phyloP scores from a whole-genome alignment of 2,113 vertebrate species.

The Pontoporia blainvillei region DNA sequence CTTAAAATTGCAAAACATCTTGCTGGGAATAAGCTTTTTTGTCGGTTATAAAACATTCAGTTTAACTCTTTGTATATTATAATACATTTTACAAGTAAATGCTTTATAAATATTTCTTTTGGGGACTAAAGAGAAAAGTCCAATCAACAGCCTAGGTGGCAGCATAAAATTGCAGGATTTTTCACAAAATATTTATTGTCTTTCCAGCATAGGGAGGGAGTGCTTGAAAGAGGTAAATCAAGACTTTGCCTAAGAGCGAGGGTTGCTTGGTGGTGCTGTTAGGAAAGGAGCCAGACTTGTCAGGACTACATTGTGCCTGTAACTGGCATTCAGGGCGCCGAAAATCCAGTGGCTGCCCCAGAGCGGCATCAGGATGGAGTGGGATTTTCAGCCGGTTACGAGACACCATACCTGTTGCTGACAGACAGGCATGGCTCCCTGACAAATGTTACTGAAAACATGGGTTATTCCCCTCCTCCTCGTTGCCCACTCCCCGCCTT shows the following conservation, averaged over 20 bases:
- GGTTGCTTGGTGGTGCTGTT: not conserved
- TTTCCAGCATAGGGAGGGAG: not conserved
- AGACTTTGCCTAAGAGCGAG: not conserved
- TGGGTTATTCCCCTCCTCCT: slow-evolving; percentile 75
- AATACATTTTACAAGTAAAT: not conserved
- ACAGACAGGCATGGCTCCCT: slow-evolving; percentile 13
- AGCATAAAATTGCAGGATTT: not conserved
- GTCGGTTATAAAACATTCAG: not conserved
- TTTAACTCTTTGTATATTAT: not conserved
- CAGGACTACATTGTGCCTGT: not conserved
- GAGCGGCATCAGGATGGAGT: not conserved
- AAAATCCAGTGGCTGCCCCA: not conserved
- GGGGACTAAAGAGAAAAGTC: not conserved
- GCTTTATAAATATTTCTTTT: not conserved
- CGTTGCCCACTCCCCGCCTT: slow-evolving; percentile 68
- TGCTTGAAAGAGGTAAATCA: not conserved
- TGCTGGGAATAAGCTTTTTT: not conserved
- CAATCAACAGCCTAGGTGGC: not conserved
- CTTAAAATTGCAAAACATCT: not conserved
- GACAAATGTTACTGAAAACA: slow-evolving; percentile 45
- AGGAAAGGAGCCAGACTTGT: not conserved
- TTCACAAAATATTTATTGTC: not conserved
- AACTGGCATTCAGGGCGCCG: not conserved
- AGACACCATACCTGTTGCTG: not conserved
- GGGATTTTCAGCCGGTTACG: not conserved